Conservation (phyloP, 2,113 vertebrate species). For the Gorilla gorilla region DNA sequence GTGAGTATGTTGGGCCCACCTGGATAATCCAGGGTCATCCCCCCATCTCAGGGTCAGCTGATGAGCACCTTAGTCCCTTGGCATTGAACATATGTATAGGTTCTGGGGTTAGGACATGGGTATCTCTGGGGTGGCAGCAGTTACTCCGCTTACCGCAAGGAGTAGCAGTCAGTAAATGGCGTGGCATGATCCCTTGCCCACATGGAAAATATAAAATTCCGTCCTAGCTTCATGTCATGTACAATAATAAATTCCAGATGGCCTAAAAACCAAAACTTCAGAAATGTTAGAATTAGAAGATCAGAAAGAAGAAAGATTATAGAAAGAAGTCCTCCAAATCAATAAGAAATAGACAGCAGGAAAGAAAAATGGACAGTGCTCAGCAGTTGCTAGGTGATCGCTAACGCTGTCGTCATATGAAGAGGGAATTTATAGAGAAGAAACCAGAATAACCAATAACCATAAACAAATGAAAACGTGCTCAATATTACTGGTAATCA, state of each 20-base stretch:
- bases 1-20: not conserved
- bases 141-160: accelerated
- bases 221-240: not conserved
- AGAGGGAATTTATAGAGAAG: not conserved
- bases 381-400: no score
- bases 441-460: not conserved
- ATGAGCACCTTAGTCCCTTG: not conserved
- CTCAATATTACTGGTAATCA: not conserved
- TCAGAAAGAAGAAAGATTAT: not conserved
- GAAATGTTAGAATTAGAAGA: not conserved
- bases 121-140: not conserved
- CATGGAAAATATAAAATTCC: not conserved
- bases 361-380: not conserved
- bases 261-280: not conserved
- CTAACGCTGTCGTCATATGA: not conserved
- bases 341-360: not conserved
- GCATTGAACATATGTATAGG: accelerated
- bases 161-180: accelerated
- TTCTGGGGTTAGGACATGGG: not conserved
- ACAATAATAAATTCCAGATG: not conserved
- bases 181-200: accelerated
- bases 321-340: not conserved
- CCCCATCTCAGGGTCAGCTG: not conserved
- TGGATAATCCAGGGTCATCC: no score
- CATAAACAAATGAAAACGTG: not conserved